These are phyloP conservation scores for Euphydryas editha DNA, from an alignment of 2,888 invertebrate genomes.

Conservation along the genomic window DNA sequence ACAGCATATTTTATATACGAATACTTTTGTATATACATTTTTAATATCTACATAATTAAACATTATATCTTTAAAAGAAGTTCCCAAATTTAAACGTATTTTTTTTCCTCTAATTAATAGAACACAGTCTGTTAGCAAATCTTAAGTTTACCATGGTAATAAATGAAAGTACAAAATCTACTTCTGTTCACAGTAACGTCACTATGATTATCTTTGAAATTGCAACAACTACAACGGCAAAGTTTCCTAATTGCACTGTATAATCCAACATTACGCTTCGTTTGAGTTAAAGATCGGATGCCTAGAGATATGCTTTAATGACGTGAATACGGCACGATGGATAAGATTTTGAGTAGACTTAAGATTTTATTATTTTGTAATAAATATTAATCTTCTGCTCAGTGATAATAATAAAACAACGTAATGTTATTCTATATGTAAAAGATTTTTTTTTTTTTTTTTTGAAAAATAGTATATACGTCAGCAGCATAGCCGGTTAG, in stretches of 20 bases:
- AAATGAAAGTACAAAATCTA: background rate
- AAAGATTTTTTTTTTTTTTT: too few species aligned
- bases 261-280: constrained; percentile 36
- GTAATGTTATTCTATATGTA: too few species aligned
- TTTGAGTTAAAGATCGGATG: constrained; percentile 26
- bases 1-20: too few species aligned
- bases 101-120: too few species aligned
- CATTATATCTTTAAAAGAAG: too few species aligned
- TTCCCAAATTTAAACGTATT: too few species aligned
- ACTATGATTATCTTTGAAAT: constrained; percentile 34
- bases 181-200: constrained; percentile 19
- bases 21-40: too few species aligned
- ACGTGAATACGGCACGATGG: background rate
- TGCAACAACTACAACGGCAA: constrained; percentile 34
- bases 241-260: constrained; percentile 44
- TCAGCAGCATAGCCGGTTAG: too few species aligned
- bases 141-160: background rate
- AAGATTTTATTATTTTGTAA: too few species aligned
- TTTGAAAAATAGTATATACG: too few species aligned
- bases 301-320: background rate
- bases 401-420: background rate
- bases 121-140: background rate
- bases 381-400: too few species aligned
- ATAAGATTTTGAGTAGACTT: background rate
- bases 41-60: too few species aligned